Evolutionary conservation across 2,888 invertebrate species (phyloP), one percentile per base, ranked within the genome.

Genomic region (Plagiodera versicolora): DNA sequence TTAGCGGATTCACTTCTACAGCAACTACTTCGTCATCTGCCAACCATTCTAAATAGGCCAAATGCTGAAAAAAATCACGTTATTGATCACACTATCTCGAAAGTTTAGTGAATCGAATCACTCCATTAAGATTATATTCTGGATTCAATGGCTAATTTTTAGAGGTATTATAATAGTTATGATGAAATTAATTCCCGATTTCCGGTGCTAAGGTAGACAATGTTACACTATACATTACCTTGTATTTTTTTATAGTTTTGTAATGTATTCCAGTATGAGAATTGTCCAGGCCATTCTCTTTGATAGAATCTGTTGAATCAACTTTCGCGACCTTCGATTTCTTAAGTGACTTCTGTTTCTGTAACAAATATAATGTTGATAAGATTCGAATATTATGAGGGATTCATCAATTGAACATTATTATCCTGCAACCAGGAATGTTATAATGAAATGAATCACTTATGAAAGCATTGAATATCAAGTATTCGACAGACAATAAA

Each of bases 1-100:
- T 84, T 50, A 86, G 81, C 0, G 91, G 90, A 71, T 88, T 87
- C 1, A 91, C 84, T 79, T 94, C 92, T 24, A 95, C 84, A 1
- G 88, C 86, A 4, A 94, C 87, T 69, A 94, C 82, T 81, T 92
- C 92, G 62, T 88, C 85, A 1, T 83, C 77, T 30, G 82, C 83
- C 10, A 94, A 72, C 83, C 89, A 88, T 63, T 86, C 87, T 64
- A 92, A 83, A 67, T 89, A 87, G 6, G 89, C 86, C 70, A 94
- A 80, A 76, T 91, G 91, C 92, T 94, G 81, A 2, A 83, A 82
- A 70, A 66, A 61, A 64, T 16, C 30, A 14, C 17, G 56, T 28
- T 28, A 52, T 16, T 28, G n/a, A 16, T 28, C 30, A 9, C 50
- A 35, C 11, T 48, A 20, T 10, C 45, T 50, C n/a, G 50, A 24